Base-by-base conservation (phyloP, 2,113 vertebrate genomes). In the Lonchura striata region DNA sequence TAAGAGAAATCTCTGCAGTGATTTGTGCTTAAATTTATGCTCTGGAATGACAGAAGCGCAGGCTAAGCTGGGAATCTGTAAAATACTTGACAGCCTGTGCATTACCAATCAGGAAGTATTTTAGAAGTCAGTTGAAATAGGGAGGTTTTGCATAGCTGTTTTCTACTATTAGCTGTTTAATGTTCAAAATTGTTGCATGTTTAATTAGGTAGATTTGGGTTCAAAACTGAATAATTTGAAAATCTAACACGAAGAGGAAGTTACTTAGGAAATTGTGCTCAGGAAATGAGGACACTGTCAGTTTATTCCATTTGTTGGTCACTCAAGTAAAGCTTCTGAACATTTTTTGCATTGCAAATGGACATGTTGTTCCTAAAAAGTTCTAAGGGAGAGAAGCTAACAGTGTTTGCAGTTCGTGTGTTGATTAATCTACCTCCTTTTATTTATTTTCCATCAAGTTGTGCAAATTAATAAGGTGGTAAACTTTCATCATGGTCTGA, bases 1-100 rank as follows among this genome's bases (percentile, higher is more conserved):
- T 10, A 35, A 54, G 56, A 78, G 28, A 82, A 50, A 47, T 53
- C 53, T 84, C 54, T 42, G 2, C 35, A 52, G 18, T 21, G 44
- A 57, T 84, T 94, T 88, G 30, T 54, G 65, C 27, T 84, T 57
- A 61, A 63, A 83, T 85, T 80, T 52, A 12, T 77, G 57, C 76
- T 68, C 63, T 35, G n/a, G 59, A 90, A 53, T 1, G 50, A 60
- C 1, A 35, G 88, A 86, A 68, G 56, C 79, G 33, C 49, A 41
- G 85, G 44, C 66, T 85, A 87, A 74, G 64, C n/a, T 69, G 56
- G 35, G 59, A 94, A 37, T 37, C 41, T 60, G 23, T 76, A 33
- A 78, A 78, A 30, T 86, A 57, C 44, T 74, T 74, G 46, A 31
- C 15, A 14, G 60, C 52, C 75, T 90, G 52, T 54, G 50, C 37